phyloP scores from a whole-genome alignment of 2,888 invertebrate species.

The Thera britannica region DNA sequence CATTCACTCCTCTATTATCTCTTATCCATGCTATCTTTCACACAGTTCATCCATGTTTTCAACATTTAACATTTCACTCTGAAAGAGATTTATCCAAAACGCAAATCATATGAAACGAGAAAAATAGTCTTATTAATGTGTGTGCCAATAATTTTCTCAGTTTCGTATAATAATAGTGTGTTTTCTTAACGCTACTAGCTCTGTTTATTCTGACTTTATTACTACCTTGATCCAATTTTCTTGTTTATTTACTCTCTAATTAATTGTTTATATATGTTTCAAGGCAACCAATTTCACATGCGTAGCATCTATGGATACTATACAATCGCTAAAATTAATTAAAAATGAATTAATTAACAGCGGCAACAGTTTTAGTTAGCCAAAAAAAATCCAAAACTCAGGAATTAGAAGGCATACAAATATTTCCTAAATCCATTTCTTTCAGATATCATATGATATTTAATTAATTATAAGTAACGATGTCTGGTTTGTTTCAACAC shows the following conservation, averaged over 20 bases:
- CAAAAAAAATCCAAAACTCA: too few species aligned
- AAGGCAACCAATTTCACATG: slow-evolving; percentile 2
- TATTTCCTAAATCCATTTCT: too few species aligned
- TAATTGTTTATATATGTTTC: slow-evolving; percentile 22
- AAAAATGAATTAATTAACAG: too few species aligned
- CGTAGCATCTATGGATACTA: background rate
- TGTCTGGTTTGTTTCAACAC: slow-evolving; percentile 26
- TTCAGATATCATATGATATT: background rate
- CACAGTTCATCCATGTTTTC: too few species aligned
- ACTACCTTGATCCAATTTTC: slow-evolving; percentile 37
- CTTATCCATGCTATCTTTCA: too few species aligned
- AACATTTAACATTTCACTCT: too few species aligned
- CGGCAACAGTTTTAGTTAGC: background rate
- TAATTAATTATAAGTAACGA: background rate
- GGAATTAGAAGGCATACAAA: too few species aligned
- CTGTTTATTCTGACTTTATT: slow-evolving; percentile 34
- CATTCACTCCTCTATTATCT: too few species aligned
- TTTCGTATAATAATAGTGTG: background rate
- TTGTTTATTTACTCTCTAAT: slow-evolving; percentile 23
- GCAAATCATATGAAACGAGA: too few species aligned
- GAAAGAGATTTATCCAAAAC: too few species aligned
- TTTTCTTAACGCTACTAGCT: slow-evolving; percentile 19
- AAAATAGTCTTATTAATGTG: background rate
- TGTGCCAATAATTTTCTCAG: background rate
- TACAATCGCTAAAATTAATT: background rate